Percentiles rank a stretch among this genome's conserved stretches.
phyloP scores from a whole-genome alignment of 37 sponge, comb jelly and placozoan species.

The Crambe crambe region DNA sequence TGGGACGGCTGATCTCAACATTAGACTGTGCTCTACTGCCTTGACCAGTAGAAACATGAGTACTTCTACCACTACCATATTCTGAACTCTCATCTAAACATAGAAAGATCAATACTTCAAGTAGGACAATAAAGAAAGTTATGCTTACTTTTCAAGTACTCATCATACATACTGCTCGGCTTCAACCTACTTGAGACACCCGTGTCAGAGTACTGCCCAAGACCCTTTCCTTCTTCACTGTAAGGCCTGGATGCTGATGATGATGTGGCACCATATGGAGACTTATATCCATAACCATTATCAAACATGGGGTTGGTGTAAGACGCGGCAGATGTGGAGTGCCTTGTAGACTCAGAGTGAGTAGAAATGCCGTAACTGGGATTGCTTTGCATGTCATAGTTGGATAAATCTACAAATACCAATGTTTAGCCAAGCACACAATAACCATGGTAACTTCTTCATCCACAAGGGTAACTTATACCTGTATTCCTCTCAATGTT shows the following conservation, averaged over 20 bases:
- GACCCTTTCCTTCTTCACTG: not conserved
- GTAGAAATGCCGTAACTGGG: constrained; percentile 30
- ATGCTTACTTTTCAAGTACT: not conserved
- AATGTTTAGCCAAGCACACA: too few relatives aligned
- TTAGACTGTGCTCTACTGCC: too few relatives aligned
- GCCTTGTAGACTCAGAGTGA: not conserved
- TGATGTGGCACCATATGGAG: too few relatives aligned
- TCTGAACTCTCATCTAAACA: too few relatives aligned
- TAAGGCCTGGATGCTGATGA: not conserved
- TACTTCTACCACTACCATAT: too few relatives aligned
- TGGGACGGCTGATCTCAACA: too few relatives aligned
- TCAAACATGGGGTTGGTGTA: not conserved
- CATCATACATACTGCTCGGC: too few relatives aligned
- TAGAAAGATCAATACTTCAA: too few relatives aligned
- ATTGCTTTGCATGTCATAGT: constrained; percentile 27
- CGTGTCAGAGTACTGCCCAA: not conserved
- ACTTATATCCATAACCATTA: not conserved
- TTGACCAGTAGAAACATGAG: too few relatives aligned
- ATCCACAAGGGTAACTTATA: too few relatives aligned
- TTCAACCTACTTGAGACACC: not conserved
- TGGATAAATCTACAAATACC: too few relatives aligned
- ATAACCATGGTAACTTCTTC: too few relatives aligned
- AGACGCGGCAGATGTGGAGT: not conserved
- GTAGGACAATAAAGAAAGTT: not conserved
- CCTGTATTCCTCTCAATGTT: not conserved